Conservation (phyloP, 2,888 invertebrate genomes). For the Tipula confusa region DNA sequence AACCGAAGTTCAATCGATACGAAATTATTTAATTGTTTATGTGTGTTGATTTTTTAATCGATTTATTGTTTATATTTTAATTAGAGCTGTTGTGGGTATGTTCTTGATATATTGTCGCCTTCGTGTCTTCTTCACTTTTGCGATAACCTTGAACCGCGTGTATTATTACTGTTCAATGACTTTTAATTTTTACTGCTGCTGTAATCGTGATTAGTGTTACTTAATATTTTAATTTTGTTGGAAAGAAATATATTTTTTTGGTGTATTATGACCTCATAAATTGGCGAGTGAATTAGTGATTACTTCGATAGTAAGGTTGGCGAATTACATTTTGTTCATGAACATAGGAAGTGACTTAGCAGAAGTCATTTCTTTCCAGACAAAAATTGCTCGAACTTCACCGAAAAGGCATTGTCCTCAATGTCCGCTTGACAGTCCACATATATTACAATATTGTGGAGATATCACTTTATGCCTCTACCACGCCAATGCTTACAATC, state of each 20-base stretch:
- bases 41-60: background rate
- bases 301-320: too few relatives aligned
- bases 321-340: too few relatives aligned
- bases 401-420: too few relatives aligned
- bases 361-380: too few relatives aligned
- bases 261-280: background rate
- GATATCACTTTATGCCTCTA: too few relatives aligned
- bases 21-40: background rate
- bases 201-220: background rate
- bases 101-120: background rate
- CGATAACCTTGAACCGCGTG: background rate
- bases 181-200: background rate
- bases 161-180: background rate
- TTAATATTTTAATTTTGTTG: background rate
- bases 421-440: too few relatives aligned
- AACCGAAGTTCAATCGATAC: background rate
- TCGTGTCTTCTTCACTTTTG: background rate
- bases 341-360: too few relatives aligned
- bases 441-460: too few relatives aligned
- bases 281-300: too few relatives aligned
- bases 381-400: too few relatives aligned
- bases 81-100: background rate
- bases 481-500: too few relatives aligned
- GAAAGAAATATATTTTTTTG: too few relatives aligned
- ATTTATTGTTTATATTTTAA: background rate